These are phyloP conservation scores for Spheniscus humboldti DNA, from an alignment of 2,797 vertebrate species.

Conservation along the genomic window DNA sequence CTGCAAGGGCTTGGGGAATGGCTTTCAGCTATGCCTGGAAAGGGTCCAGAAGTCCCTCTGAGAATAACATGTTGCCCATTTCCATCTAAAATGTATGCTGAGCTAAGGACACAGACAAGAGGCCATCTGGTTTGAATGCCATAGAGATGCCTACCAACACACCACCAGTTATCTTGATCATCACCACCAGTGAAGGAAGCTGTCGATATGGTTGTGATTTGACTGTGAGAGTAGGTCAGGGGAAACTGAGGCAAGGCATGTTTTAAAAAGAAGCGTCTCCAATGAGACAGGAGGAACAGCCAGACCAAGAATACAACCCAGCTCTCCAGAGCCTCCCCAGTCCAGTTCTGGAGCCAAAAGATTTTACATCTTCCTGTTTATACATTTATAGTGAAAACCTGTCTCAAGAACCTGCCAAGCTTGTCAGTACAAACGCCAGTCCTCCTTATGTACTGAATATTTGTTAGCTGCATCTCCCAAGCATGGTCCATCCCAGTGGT, in stretches of 20 bases:
- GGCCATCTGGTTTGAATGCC: neutral
- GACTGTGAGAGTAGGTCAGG: neutral
- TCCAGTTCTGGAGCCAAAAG: neutral
- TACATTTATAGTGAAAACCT: neutral
- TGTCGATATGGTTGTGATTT: neutral
- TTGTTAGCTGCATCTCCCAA: neutral
- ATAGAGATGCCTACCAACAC: neutral
- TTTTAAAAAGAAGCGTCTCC: neutral
- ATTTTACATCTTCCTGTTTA: neutral
- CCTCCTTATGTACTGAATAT: neutral
- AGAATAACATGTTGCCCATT: neutral
- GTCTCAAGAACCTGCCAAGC: neutral
- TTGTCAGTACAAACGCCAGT: neutral
- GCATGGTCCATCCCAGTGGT: neutral
- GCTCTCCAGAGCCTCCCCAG: neutral
- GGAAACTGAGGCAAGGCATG: neutral
- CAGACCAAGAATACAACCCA: neutral
- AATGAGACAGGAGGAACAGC: neutral
- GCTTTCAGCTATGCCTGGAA: neutral
- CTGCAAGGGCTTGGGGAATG: neutral
- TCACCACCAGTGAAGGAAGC: neutral
- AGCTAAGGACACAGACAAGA: neutral
- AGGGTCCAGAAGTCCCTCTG: neutral
- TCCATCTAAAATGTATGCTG: neutral
- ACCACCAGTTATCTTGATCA: neutral